Base-by-base conservation (phyloP, 2,797 vertebrate species). In the Eremophila alpestris region DNA sequence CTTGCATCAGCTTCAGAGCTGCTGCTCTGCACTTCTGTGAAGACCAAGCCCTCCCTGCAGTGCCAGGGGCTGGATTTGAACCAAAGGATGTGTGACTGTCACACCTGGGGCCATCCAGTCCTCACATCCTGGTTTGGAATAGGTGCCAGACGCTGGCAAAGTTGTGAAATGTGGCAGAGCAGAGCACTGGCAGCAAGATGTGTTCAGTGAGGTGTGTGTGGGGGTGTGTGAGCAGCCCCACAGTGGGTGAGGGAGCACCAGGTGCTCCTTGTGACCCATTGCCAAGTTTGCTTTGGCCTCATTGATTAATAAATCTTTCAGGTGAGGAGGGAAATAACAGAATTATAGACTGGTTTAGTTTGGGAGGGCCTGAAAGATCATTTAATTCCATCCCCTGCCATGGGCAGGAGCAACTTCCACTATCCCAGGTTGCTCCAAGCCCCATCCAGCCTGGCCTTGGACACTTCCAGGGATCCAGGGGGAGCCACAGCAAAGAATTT, bases 221-320 rank as follows among this genome's bases (percentile, higher is more conserved):
- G 8, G 8, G 4, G 21, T 22, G 23, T 7, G 55, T 29, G 56
- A 36, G 36, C 36, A 36, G 36, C 11, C 52, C 43, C 20, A 18
- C 26, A 32, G 41, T 14, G 70, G 45, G 41, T 5, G 97, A 98
- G 98, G 97, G 97, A 95, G 96, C 96, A 18, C 0, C 0, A 5
- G 52, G 97, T 2, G 4, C 58, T 21, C 1, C 0, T 8, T 27
- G 97, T 95, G 95, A 98, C 91, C 93, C 95, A 78, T 96, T 98
- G 98, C 98, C 98, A 98, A 92, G 73, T 91, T 97, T 96, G 95
- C 97, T 99, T 98, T 97, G 83, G 90, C 46, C 80, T 98, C 98
- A 98, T 98, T 98, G 98, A 99, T 99, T 98, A 98, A 98, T 98
- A 98, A 98, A 97, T 97, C 97, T 97, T 97, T 97, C 95, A 97